Evolutionary conservation across 1,140 invertebrate species (phyloP), one percentile per base, ranked within the genome.

Genomic region (Augochlora pura): DNA sequence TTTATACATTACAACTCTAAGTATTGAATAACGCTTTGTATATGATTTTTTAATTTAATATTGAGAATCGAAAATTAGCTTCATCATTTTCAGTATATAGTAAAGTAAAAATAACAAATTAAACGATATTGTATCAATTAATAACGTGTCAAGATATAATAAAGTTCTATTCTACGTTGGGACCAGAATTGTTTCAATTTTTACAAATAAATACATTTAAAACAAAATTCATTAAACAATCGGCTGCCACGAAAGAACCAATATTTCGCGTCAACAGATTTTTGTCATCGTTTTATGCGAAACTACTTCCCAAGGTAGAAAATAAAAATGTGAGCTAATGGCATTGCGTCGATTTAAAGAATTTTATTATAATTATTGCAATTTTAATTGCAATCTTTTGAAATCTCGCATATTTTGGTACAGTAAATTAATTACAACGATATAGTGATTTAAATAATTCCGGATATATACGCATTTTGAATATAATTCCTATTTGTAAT

Each of bases 281-380:
- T 62, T 62, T 12, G 23, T 63, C 25, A 60, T 62, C 7, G 5
- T 70, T 39, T 32, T 6, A 38, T 27, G 8, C 49, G 62, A 16
- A 67, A 46, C 25, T 59, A 42, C 66, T 77, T 70, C 27, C 66
- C 60, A 57, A 68, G 77, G 46, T 39, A 79, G n/a, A 10, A 70
- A 68, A 39, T 65, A 68, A 81, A 77, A 66, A 42, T 57, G 16
- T 62, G 27, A 75, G 67, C 70, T 77, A 67, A 85, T 60, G 75
- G 78, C 69, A 74, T 84, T 73, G 84, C 84, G 82, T 85, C 82
- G 83, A 85, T 85, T 85, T 81, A 57, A 75, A 65, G 73, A 82
- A 85, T 78, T 77, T 42, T 75, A 75, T 52, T 71, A 59, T 70
- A 81, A 77, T 76, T 70, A 82, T 72, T 62, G 42, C 46, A 67